Conservation (phyloP, 2,797 vertebrate species). For the Clarias platycephalus region DNA sequence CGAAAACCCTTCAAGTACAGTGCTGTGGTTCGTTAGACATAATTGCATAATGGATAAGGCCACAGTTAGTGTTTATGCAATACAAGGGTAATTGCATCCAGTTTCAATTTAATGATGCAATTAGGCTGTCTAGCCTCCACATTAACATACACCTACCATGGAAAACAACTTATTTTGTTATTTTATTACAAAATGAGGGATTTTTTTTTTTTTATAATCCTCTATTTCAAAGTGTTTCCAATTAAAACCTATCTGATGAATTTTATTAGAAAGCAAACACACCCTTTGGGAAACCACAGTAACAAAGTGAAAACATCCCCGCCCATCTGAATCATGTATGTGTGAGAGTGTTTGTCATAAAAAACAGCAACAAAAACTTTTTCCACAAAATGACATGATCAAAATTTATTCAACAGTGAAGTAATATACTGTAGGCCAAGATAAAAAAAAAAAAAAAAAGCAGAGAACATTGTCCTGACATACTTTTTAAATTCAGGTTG, state of each 20-base stretch:
- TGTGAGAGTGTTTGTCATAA: slow-evolving; percentile 21
- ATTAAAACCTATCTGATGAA: slow-evolving; percentile 55
- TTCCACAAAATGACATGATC: background rate
- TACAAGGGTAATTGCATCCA: too few relatives aligned
- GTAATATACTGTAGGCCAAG: background rate
- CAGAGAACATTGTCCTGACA: background rate
- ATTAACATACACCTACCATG: slow-evolving; percentile 1
- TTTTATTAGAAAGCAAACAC: slow-evolving; percentile 60
- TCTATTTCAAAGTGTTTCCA: slow-evolving; percentile 5
- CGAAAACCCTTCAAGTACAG: background rate
- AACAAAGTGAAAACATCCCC: slow-evolving; percentile 58
- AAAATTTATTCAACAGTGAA: background rate
- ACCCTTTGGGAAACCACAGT: slow-evolving; percentile 48
- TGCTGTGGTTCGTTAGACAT: background rate
- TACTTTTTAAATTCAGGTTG: background rate
- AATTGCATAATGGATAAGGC: background rate
- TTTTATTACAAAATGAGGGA: slow-evolving; percentile 19
- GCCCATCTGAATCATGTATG: slow-evolving; percentile 59
- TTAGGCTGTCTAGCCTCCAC: slow-evolving; percentile 19
- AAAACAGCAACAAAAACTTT: slow-evolving; percentile 11
- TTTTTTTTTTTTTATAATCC: background rate
- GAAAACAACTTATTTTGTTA: background rate
- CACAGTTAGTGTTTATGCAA: background rate
- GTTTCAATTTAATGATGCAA: background rate
- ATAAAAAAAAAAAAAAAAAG: too few relatives aligned